Percentiles rank a stretch among this genome's conserved stretches.
phyloP scores from a whole-genome alignment of 2,888 invertebrate species.

The Drepana falcataria region DNA sequence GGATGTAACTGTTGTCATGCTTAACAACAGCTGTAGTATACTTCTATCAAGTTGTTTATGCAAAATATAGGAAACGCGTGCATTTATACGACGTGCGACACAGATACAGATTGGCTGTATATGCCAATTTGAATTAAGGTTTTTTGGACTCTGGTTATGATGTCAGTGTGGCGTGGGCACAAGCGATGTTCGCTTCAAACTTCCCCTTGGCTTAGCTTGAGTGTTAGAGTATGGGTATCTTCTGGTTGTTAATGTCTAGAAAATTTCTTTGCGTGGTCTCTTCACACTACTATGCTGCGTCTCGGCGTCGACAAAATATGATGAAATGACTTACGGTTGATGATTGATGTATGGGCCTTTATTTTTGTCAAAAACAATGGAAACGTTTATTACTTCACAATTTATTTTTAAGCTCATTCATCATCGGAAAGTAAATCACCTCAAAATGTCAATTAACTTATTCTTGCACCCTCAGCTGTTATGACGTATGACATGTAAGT shows the following conservation, averaged over 20 bases:
- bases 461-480: conserved; percentile 7
- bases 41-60: no score
- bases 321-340: conserved; percentile 11
- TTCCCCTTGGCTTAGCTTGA: conserved; percentile 53
- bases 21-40: not conserved
- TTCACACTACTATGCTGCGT: conserved; percentile 17
- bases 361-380: conserved; percentile 3
- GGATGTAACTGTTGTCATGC: not conserved
- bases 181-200: conserved; percentile 51
- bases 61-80: no score
- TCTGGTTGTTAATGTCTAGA: conserved; percentile 39
- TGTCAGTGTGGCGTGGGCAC: conserved; percentile 57
- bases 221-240: conserved; percentile 40
- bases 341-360: conserved; percentile 14
- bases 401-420: conserved; percentile 1
- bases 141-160: conserved; percentile 57
- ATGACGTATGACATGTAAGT: conserved; percentile 16
- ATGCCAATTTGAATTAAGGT: conserved; percentile 20
- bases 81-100: not conserved
- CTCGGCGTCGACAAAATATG: conserved; percentile 38
- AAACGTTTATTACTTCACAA: not conserved
- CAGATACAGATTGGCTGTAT: not conserved
- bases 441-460: conserved; percentile 13
- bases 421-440: conserved; percentile 16
- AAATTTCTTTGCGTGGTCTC: conserved; percentile 19